Base-by-base conservation (phyloP, 2,113 vertebrate species). In the Nipponia nippon region DNA sequence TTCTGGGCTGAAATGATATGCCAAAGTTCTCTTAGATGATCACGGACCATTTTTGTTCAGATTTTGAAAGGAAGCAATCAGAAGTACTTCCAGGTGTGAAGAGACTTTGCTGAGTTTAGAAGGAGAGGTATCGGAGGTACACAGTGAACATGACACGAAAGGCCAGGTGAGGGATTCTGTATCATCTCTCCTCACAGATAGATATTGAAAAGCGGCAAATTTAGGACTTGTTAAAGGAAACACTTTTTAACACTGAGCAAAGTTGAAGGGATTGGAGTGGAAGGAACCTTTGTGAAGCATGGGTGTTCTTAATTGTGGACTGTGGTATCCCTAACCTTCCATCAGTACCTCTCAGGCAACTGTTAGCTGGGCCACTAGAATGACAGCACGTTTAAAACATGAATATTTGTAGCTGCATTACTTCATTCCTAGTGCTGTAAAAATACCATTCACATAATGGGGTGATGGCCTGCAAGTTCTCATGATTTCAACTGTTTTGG, bases 401-500 rank as follows among this genome's bases (percentile, higher is more conserved):
- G 73, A 81, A 77, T 92, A 83, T 85, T 87, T 97, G 93, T 94
- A 96, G 55, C 89, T 94, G 66, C 46, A 49, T 96, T 95, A 89
- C 90, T 95, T 93, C n/a, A 88, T 87, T 96, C 95, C 93, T 75
- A 91, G 73, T 75, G 58, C 81, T 93, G 80, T 97, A 95, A 95
- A 93, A 97, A 96, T 92, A 91, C 96, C 66, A 53, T 96, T 91
- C 82, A 4, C 61, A 66, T 88, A 96, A 91, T 87, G 80, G 93
- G 72, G 92, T 90, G 96, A 72, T 70, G 77, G 83, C 88, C 90
- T 93, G 90, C 91, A 92, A 95, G 69, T 90, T 94, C 89, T 97
- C 94, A 92, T 89, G 30, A 87, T 96, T 96, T 96, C 75, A 94
- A 50, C 84, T 94, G 49, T 69, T 94, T 49, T 46, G 83, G 88